Evolutionary conservation across 2,888 invertebrate genomes (phyloP), one percentile per base, ranked within the genome.

Genomic region (Aromia moschata): DNA sequence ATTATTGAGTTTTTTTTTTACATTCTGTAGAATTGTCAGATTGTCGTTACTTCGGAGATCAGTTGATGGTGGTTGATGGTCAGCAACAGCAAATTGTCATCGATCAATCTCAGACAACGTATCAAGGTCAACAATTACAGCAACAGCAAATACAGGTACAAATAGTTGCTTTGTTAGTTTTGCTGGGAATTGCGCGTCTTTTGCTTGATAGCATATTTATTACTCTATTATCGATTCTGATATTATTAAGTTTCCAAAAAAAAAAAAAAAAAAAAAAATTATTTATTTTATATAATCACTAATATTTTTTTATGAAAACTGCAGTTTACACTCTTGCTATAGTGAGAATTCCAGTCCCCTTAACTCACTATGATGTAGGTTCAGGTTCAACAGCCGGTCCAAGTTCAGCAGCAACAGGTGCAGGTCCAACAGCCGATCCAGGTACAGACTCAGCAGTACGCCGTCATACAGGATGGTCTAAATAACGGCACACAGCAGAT

Each of bases 1-100:
- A 43, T 16, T 16, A 12, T 66, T 33, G 33, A 25, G 25, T 25
- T 4, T 25, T 5, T 33, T 38, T 51, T 36, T 18, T 25, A 25
- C 9, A 36, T 51, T 16, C 7, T 40, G 7, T 20, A 33, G 33
- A 43, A 43, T 20, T 14, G 10, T 58, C 52, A 75, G 73, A 73
- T 77, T 64, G 68, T 79, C 52, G 72, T 77, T 54, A 68, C 77
- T 38, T 61, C 64, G 59, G 60, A 51, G 78, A 79, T 57, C 78
- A 76, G 67, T 78, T 81, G 47, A 78, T 82, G 73, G 77, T 84
- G 51, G 75, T 83, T 15, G 83, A 83, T 66, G 81, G 83, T 55
- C 74, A 75, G 61, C 56, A 72, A 20, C 83, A 82, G 65, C 81
- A 83, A 70, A 80, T 84, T 54, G 72, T 78, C 44, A 71, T 79